Conservation (phyloP, 30 jellyfish, hydroid and myxozoan species). For the Cassiopea andromeda region DNA sequence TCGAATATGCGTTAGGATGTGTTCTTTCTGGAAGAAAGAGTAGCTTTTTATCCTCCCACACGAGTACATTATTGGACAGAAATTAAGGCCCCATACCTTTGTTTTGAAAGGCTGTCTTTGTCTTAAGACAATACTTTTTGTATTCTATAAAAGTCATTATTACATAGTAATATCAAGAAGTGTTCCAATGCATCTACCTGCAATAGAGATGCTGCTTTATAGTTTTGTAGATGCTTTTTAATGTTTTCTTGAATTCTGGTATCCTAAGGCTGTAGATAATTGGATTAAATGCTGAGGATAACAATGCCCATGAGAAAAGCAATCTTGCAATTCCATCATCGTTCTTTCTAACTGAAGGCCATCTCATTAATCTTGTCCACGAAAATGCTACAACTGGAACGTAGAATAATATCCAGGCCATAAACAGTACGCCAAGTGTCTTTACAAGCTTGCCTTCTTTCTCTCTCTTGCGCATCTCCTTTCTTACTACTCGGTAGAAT, state of each 20-base stretch:
- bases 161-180: neutral
- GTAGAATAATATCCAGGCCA: constrained; percentile 56
- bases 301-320: constrained; percentile 53
- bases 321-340: constrained; percentile 18
- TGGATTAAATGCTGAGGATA: constrained; percentile 64
- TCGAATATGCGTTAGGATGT: too few relatives aligned
- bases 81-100: too few relatives aligned
- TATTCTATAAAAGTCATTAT: neutral
- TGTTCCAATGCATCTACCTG: neutral
- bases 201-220: neutral
- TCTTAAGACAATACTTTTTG: neutral
- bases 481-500: constrained; percentile 44
- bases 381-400: constrained; percentile 50
- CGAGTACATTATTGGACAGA: too few relatives aligned
- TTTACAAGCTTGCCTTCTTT: constrained; percentile 63
- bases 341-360: constrained; percentile 11
- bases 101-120: neutral
- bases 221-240: neutral
- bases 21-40: too few relatives aligned
- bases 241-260: constrained; percentile 60
- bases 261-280: constrained; percentile 51
- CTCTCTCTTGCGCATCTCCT: constrained; percentile 52
- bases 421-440: constrained; percentile 57
- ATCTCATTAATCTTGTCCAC: constrained; percentile 28
- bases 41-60: too few relatives aligned